Percentiles rank a stretch among this genome's conserved stretches.
These are phyloP conservation scores for Alligator sinensis DNA, from an alignment of 2,113 vertebrate species.

Conservation along the genomic window DNA sequence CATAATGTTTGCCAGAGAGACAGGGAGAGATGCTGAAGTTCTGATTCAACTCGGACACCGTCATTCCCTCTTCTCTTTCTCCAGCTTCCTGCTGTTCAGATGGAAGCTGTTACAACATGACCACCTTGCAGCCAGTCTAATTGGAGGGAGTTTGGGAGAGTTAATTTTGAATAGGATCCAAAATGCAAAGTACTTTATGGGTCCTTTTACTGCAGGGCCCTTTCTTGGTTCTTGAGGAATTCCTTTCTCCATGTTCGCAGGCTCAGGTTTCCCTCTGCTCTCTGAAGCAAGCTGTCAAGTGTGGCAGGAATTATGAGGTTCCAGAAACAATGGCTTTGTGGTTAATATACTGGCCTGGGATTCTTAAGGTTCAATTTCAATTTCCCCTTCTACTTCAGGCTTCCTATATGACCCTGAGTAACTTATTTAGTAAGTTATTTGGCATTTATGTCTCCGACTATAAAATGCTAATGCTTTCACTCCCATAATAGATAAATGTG, in stretches of 20 bases:
- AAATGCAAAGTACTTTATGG: fast-evolving
- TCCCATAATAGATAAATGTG: neutral
- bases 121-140: neutral
- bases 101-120: neutral
- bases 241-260: neutral
- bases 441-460: neutral
- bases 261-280: neutral
- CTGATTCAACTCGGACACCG: constrained; percentile 61
- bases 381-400: neutral
- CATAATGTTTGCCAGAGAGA: constrained; percentile 46
- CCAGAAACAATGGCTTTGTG: neutral
- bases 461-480: neutral
- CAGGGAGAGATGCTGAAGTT: neutral
- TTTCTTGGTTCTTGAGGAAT: neutral
- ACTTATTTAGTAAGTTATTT: neutral
- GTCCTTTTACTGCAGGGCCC: neutral
- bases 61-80: neutral
- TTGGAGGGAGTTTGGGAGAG: neutral
- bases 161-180: neutral
- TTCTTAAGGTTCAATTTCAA: neutral
- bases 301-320: too few relatives aligned
- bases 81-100: neutral
- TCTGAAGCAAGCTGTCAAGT: neutral
- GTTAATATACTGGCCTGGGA: neutral
- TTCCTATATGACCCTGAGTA: neutral